Evolutionary conservation across 2,888 invertebrate species (phyloP).

Genomic region (Diplazon laetatorius): DNA sequence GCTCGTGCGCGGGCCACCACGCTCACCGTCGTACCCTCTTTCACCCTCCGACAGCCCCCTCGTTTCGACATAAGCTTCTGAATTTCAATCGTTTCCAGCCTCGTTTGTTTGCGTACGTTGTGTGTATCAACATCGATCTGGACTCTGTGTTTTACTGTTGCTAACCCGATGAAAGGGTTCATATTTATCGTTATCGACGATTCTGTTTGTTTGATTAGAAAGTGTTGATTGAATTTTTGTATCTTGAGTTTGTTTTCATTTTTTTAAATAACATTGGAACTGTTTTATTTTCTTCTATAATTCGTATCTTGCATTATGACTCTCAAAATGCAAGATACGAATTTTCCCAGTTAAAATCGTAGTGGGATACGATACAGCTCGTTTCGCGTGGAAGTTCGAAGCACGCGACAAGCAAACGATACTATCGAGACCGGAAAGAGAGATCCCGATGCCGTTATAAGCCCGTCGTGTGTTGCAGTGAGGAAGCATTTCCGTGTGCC

Average conservation of each 20-base stretch:
- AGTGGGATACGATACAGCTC: background rate
- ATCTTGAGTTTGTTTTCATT: too few relatives aligned
- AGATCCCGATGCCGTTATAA: constrained; percentile 66
- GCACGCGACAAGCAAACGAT: constrained; percentile 1
- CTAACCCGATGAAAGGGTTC: constrained; percentile 41
- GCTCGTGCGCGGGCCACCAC: too few relatives aligned
- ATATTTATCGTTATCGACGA: background rate
- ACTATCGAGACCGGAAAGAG: constrained; percentile 67
- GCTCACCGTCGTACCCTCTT: too few relatives aligned
- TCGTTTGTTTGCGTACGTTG: constrained; percentile 57
- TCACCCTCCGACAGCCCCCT: constrained; percentile 74
- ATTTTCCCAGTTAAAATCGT: background rate
- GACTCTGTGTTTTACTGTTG: constrained; percentile 45
- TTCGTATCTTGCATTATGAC: too few relatives aligned
- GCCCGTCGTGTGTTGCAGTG: constrained; percentile 65
- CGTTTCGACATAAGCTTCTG: constrained; percentile 68
- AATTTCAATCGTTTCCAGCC: constrained; percentile 78
- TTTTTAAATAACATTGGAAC: too few relatives aligned
- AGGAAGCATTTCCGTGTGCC: constrained; percentile 69
- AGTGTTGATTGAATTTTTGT: too few relatives aligned
- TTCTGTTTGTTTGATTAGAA: too few relatives aligned
- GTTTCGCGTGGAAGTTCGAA: too few relatives aligned
- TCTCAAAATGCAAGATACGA: too few relatives aligned
- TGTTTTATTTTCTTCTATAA: too few relatives aligned
- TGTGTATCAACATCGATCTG: constrained; percentile 15